phyloP scores from a whole-genome alignment of 2,113 vertebrate genomes.

The Brachypodius melanocephalos region DNA sequence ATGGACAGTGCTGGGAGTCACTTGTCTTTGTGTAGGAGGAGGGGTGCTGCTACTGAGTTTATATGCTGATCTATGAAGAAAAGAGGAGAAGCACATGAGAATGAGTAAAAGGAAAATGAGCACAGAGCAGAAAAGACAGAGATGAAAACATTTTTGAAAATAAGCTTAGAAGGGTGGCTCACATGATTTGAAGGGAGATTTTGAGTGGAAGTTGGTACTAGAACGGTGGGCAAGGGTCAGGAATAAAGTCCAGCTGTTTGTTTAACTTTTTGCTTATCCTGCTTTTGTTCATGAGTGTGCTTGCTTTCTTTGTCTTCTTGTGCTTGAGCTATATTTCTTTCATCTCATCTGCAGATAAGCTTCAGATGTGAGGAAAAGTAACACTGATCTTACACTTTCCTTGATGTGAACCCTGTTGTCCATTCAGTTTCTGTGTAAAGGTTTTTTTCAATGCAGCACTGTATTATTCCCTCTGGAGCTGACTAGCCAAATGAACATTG shows the following conservation, averaged over 20 bases:
- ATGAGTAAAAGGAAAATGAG: not conserved
- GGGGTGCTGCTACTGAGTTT: not conserved
- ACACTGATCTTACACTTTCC: not conserved
- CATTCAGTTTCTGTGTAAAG: not conserved
- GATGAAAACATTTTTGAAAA: not conserved
- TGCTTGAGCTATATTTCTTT: not conserved
- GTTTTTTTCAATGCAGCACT: not conserved
- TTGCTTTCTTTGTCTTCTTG: not conserved
- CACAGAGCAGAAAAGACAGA: not conserved
- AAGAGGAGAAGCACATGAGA: not conserved
- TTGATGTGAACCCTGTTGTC: not conserved
- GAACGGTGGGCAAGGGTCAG: not conserved
- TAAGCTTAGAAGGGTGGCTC: not conserved
- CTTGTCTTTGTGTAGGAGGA: not conserved
- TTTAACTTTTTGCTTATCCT: not conserved
- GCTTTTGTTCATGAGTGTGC: not conserved
- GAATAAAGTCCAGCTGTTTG: not conserved
- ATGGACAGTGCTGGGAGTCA: not conserved
- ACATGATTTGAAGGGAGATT: not conserved
- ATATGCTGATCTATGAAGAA: not conserved
- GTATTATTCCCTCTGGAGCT: not conserved
- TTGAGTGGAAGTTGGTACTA: not conserved
- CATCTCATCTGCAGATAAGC: not conserved
- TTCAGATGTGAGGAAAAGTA: not conserved
- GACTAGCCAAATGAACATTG: accelerated